Percentiles rank a stretch among this genome's conserved stretches.
phyloP scores from a whole-genome alignment of 2,113 vertebrate species.

The Myotis brandtii region DNA sequence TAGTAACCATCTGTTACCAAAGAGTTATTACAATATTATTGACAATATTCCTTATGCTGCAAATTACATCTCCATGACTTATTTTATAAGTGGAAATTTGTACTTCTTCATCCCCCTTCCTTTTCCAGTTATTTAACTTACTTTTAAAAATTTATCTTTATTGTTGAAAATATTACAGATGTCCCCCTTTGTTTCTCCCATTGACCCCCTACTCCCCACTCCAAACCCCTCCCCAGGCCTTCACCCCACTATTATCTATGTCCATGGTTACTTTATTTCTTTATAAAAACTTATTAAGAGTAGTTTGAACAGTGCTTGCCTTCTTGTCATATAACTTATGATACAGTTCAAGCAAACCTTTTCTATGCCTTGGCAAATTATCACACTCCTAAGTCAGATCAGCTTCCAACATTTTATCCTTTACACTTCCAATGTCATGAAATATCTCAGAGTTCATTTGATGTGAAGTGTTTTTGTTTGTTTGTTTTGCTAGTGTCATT shows the following conservation, averaged over 20 bases:
- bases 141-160: no score
- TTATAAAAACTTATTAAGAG: not conserved
- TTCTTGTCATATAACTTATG: not conserved
- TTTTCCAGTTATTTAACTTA: no score
- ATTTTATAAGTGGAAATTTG: no score
- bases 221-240: no score
- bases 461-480: not conserved
- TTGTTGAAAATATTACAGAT: no score
- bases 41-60: no score
- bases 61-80: no score
- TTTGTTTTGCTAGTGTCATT: not conserved
- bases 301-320: not conserved
- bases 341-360: not conserved
- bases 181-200: no score
- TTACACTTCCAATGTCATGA: not conserved
- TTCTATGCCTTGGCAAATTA: not conserved
- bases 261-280: not conserved
- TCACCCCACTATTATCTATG: not conserved
- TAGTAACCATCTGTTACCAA: no score
- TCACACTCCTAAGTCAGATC: not conserved
- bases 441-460: conserved; percentile 20
- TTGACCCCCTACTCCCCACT: no score
- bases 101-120: no score
- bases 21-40: no score
- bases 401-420: not conserved